Percentiles rank a stretch among this genome's conserved stretches.
Conservation (phyloP, 2,888 invertebrate species). For the Papilio gigon region DNA sequence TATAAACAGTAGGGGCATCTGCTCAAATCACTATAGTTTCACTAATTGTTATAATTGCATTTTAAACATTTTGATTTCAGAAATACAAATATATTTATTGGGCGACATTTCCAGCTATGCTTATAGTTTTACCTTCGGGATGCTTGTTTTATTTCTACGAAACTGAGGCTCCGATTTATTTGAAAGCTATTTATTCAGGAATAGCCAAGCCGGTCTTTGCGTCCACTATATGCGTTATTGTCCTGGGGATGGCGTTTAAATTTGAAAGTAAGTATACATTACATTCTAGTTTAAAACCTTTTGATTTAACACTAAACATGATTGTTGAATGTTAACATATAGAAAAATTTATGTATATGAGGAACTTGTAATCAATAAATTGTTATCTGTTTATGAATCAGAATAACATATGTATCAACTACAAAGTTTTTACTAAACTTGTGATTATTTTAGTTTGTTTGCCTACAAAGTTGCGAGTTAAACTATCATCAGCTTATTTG, state of each 20-base stretch:
- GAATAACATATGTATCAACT: too few relatives aligned
- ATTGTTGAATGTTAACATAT: background rate
- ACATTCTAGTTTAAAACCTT: too few relatives aligned
- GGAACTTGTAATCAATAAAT: too few relatives aligned
- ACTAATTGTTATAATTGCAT: background rate
- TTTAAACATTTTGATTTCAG: slow-evolving; percentile 47
- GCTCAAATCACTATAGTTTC: background rate
- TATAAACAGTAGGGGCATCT: too few relatives aligned
- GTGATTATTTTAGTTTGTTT: too few relatives aligned
- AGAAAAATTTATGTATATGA: too few relatives aligned
- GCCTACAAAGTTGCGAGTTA: too few relatives aligned
- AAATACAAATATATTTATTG: slow-evolving; percentile 53
- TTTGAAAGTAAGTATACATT: slow-evolving; percentile 55
- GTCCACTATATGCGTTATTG: slow-evolving; percentile 38
- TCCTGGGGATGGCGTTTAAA: slow-evolving; percentile 53
- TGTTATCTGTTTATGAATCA: too few relatives aligned
- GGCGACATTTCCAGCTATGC: slow-evolving; percentile 46
- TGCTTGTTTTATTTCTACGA: slow-evolving; percentile 53
- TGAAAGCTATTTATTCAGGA: slow-evolving; percentile 49
- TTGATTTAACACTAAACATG: too few relatives aligned
- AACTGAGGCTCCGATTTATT: slow-evolving; percentile 42
- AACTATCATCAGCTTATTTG: too few relatives aligned
- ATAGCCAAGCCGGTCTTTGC: slow-evolving; percentile 53
- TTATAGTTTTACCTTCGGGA: slow-evolving; percentile 43
- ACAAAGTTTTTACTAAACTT: too few relatives aligned